phyloP scores from a whole-genome alignment of 2,113 vertebrate species.

The Hyaena hyaena region DNA sequence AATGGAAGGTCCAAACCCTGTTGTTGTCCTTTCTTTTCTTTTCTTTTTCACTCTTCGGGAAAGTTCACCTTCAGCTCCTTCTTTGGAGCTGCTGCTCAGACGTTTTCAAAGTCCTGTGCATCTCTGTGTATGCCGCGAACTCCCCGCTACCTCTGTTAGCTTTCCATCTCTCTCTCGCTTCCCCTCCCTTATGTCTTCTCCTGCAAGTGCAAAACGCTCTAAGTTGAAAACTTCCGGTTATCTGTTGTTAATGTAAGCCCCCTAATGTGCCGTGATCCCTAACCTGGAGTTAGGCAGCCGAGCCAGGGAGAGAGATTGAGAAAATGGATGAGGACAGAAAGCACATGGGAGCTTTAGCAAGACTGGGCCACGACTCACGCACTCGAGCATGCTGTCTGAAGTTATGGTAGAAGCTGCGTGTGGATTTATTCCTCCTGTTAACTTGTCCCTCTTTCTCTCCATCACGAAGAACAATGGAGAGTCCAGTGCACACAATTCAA shows the following conservation, averaged over 20 bases:
- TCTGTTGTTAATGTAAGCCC: not conserved
- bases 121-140: not conserved
- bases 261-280: not conserved
- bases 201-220: not conserved
- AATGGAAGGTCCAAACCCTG: constrained; percentile 78
- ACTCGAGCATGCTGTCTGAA: not conserved
- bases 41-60: constrained; percentile 62
- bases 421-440: not conserved
- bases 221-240: not conserved
- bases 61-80: constrained; percentile 75
- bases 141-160: not conserved
- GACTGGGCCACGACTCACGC: not conserved
- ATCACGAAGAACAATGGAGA: not conserved
- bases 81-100: constrained; percentile 73
- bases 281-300: not conserved
- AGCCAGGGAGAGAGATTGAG: not conserved
- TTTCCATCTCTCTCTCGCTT: not conserved
- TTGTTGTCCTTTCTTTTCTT: constrained; percentile 65
- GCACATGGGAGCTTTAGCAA: not conserved
- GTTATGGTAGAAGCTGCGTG: not conserved
- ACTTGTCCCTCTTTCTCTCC: not conserved
- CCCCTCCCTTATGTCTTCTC: not conserved
- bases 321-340: not conserved
- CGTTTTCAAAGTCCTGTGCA: not conserved
- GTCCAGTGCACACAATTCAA: not conserved